Evolutionary conservation across 2,797 vertebrate species (phyloP).

Genomic region (Crotalus adamanteus): DNA sequence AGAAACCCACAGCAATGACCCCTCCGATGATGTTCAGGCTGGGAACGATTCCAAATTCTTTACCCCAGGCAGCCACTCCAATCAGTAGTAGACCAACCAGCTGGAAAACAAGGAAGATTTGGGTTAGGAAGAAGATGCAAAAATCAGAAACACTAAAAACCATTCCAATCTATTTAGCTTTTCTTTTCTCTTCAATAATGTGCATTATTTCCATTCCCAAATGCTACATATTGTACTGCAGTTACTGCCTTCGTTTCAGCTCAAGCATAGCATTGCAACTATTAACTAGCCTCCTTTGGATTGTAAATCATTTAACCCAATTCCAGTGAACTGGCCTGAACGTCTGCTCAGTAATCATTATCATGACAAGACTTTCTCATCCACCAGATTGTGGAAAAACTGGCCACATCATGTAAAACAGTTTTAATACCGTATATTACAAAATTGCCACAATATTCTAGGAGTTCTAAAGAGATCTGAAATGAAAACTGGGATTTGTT

Average conservation of each 20-base stretch:
- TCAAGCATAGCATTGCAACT: neutral
- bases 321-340: neutral
- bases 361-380: neutral
- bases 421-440: neutral
- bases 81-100: constrained; percentile 91
- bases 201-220: neutral
- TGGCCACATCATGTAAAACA: neutral
- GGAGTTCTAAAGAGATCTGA: neutral
- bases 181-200: neutral
- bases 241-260: neutral
- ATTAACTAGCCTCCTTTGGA: neutral
- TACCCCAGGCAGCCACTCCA: constrained; percentile 90
- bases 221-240: too few relatives aligned
- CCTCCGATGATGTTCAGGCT: constrained; percentile 93
- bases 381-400: neutral
- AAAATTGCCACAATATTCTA: neutral
- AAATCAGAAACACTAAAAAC: neutral
- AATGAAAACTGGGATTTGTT: neutral
- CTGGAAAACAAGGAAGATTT: constrained; percentile 63
- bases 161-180: neutral
- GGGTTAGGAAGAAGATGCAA: constrained; percentile 1
- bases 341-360: neutral
- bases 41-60: constrained; percentile 86
- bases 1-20: constrained; percentile 90
- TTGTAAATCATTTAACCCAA: neutral